Base-by-base conservation (phyloP, 2,888 invertebrate genomes). In the Thumatha senex region DNA sequence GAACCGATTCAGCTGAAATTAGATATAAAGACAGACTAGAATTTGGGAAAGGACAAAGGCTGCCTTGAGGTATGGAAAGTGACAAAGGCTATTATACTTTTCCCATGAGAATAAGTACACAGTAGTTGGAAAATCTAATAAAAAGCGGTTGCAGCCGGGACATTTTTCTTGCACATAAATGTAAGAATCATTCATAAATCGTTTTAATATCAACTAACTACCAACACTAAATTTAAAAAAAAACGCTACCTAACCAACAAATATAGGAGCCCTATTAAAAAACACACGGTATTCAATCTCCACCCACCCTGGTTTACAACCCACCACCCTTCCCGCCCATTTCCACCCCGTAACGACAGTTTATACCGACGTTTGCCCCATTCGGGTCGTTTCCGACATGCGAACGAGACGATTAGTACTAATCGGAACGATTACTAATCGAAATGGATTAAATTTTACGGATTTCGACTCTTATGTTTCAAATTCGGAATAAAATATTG, bases 361-460 rank as follows among this genome's bases (percentile, higher is more conserved):
- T 84, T 80, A 82, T 62, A 79, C 67, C 76, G 56, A 70, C 75
- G 80, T 46, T 61, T 54, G 74, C 72, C 68, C 74, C 72, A 80
- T 82, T 84, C 81, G 82, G 58, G 82, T 78, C 82, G 85, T 84
- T 86, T 78, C 63, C 57, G 56, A 67, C 69, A 76, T 78, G 76
- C 77, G 72, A 61, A 81, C 76, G 73, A 58, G 72, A 58, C 78
- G 74, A 79, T 84, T 82, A 82, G 48, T 54, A 59, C 62, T 78
- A 80, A 80, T 74, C 57, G 53, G 45, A 42, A 56, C 54, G 60
- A 64, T 69, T 66, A 67, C 33, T 56, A 55, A 58, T 54, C n/a
- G 49, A 12, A 40, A 38, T 39, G 40, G 39, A 36, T 40, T 48
- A 46, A 39, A 44, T 44, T 40, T 48, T 14, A 29, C 14, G 33